Evolutionary conservation across 2,113 vertebrate species (phyloP).

Genomic region (Gobiocypris rarus): DNA sequence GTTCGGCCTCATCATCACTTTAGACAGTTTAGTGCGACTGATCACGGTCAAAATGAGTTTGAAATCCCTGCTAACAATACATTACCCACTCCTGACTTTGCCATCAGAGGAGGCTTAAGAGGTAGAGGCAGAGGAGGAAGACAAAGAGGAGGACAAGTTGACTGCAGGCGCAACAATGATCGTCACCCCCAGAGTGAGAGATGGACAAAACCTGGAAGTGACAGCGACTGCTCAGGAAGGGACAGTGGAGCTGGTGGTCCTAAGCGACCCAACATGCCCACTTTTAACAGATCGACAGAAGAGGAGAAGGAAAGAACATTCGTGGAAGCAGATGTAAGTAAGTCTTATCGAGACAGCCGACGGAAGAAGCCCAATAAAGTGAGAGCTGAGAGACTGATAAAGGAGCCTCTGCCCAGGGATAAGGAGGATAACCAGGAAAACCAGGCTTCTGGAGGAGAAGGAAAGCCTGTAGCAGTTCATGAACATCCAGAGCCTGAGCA

Average conservation of each 20-base stretch:
- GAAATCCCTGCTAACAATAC: constrained; percentile 53
- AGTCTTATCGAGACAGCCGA: constrained; percentile 47
- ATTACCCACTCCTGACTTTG: constrained; percentile 61
- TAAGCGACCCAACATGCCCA: constrained; percentile 24
- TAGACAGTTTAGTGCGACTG: constrained; percentile 44
- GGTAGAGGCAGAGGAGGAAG: constrained; percentile 66
- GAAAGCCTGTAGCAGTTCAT: constrained; percentile 35
- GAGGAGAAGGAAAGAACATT: constrained; percentile 59
- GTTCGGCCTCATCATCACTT: constrained; percentile 70
- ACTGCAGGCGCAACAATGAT: constrained; percentile 55
- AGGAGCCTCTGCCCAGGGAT: constrained; percentile 46
- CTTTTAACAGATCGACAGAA: constrained; percentile 56
- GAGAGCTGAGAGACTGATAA: constrained; percentile 50
- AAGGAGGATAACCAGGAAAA: constrained; percentile 48
- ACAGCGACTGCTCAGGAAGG: constrained; percentile 65
- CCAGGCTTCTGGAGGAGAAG: background rate
- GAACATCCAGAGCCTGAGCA: constrained; percentile 50
- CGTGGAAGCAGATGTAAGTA: background rate
- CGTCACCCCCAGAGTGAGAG: constrained; percentile 71
- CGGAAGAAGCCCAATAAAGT: constrained; percentile 62
- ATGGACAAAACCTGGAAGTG: constrained; percentile 78
- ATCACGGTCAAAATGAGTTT: constrained; percentile 49
- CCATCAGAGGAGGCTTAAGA: constrained; percentile 68
- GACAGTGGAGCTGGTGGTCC: constrained; percentile 50
- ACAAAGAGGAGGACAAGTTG: constrained; percentile 69